Base-by-base conservation (phyloP, 2,113 vertebrate species). In the Forbesichthys agassizii region DNA sequence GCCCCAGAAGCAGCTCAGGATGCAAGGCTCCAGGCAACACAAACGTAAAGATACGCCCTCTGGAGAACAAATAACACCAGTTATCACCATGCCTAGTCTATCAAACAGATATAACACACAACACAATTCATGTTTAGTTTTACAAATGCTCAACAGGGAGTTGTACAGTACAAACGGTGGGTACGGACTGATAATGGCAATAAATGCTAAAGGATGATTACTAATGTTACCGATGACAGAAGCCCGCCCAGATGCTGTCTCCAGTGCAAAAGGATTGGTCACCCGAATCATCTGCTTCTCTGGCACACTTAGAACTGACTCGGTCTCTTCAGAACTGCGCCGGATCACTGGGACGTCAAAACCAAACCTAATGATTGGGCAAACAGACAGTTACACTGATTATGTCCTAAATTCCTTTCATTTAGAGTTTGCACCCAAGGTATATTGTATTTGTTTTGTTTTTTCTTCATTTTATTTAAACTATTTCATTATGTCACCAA, bases 241-340 rank as follows among this genome's bases (percentile, higher is more conserved):
- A 33, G 94, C 93, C 16, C 78, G 52, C 10, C 91, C 84, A 52
- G 85, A 86, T 36, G 61, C 48, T 65, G 98, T 88, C 67, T 95
- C 94, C 78, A 99, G 78, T 3, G 93, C 85, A 47, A 99, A 99
- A 16, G 98, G 98, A 75, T 99, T 99, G 75, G 93, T 95, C 86
- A 97, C 96, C 92, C 95, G 95, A 75, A 93, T 94, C 98, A 99
- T 99, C 9, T 60, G 93, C 71, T 94, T 98, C 82, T 95, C 95
- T 69, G 94, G 90, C 1, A 95, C 90, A 59, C 89, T 91, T 13
- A 83, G 61, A 58, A 75, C 76, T 58, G 94, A 93, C 56, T 94
- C 94, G 0, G 89, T 80, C 65, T 97, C 96, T 80, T 98, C 96
- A 0, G 94, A 96, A 80, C 95, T 98, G 78, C 95, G 94, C 66